These are phyloP conservation scores for Vollenhovia emeryi DNA, from an alignment of 1,140 invertebrate genomes.

Conservation along the genomic window DNA sequence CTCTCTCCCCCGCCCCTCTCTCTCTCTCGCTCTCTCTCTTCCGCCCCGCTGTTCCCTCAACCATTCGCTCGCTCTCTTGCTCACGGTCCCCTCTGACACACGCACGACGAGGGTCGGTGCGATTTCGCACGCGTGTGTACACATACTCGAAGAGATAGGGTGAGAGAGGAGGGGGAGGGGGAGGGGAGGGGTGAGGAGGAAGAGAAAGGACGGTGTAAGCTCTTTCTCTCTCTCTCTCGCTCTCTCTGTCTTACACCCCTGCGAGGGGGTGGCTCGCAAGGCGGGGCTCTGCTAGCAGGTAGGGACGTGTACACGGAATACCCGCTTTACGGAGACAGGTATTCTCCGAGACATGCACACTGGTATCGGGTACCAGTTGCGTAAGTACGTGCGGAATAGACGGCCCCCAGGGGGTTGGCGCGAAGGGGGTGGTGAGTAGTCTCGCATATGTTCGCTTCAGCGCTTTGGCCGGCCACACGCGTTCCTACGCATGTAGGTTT, in stretches of 20 bases:
- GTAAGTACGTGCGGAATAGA: slow-evolving; percentile 64
- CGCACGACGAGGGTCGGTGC: slow-evolving; percentile 61
- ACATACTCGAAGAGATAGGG: not conserved
- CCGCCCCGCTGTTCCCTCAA: slow-evolving; percentile 13
- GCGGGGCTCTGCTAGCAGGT: slow-evolving; percentile 61
- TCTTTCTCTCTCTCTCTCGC: slow-evolving; percentile 53
- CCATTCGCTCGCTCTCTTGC: slow-evolving; percentile 55
- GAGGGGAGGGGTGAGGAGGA: not conserved
- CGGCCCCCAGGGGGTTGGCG: not conserved
- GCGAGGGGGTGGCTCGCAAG: slow-evolving; percentile 50
- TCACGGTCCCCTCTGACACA: slow-evolving; percentile 37
- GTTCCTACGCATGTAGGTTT: slow-evolving; percentile 57
- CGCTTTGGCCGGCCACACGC: slow-evolving; percentile 51
- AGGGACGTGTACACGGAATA: slow-evolving; percentile 62
- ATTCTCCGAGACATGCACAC: slow-evolving; percentile 71
- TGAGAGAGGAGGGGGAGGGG: slow-evolving; percentile 16
- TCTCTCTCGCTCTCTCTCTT: slow-evolving; percentile 49
- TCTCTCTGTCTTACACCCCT: slow-evolving; percentile 52
- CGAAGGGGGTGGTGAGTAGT: slow-evolving; percentile 49
- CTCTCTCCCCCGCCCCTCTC: slow-evolving; percentile 60
- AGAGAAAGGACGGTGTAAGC: slow-evolving; percentile 14
- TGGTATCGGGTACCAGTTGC: slow-evolving; percentile 68
- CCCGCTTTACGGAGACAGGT: slow-evolving; percentile 70
- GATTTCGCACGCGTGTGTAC: slow-evolving; percentile 55
- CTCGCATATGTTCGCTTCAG: slow-evolving; percentile 53